These are phyloP conservation scores for Artibeus jamaicensis DNA, from an alignment of 2,797 vertebrate genomes.

Conservation along the genomic window DNA sequence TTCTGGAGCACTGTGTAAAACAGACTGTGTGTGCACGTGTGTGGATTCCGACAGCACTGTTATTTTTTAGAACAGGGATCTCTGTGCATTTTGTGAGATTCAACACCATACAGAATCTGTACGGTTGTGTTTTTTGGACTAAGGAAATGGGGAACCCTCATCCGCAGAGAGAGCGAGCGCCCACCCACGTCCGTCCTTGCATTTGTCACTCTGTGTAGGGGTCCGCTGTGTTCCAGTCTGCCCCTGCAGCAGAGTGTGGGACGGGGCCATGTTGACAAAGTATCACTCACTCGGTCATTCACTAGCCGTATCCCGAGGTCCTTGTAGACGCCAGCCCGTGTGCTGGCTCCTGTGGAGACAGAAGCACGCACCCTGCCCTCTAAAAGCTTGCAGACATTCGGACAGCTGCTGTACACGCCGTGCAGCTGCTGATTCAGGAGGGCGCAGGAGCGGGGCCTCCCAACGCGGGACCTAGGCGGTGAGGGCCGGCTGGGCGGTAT, in stretches of 20 bases:
- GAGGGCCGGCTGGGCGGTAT: not conserved
- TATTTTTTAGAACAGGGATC: constrained; percentile 7
- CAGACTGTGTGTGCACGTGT: not conserved
- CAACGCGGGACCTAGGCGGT: fast-evolving
- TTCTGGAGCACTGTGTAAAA: not conserved
- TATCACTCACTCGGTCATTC: not conserved
- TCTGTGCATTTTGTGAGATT: not conserved
- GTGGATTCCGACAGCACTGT: not conserved
- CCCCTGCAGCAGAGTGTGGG: not conserved
- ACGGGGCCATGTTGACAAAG: no score
- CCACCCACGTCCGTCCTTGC: fast-evolving
- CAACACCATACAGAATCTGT: no score
- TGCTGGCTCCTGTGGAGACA: not conserved
- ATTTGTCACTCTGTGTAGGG: fast-evolving
- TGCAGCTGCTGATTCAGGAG: not conserved
- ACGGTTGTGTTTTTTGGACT: not conserved
- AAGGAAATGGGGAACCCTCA: not conserved
- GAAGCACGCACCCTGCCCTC: no score
- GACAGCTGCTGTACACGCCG: fast-evolving
- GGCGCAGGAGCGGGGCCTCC: fast-evolving
- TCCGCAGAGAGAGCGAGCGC: not conserved
- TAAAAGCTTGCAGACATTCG: not conserved
- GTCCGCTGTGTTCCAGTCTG: not conserved
- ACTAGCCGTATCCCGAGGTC: fast-evolving
- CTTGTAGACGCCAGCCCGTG: no score